These are phyloP conservation scores for Plebejus anna DNA, from an alignment of 2,888 invertebrate species.

Conservation along the genomic window DNA sequence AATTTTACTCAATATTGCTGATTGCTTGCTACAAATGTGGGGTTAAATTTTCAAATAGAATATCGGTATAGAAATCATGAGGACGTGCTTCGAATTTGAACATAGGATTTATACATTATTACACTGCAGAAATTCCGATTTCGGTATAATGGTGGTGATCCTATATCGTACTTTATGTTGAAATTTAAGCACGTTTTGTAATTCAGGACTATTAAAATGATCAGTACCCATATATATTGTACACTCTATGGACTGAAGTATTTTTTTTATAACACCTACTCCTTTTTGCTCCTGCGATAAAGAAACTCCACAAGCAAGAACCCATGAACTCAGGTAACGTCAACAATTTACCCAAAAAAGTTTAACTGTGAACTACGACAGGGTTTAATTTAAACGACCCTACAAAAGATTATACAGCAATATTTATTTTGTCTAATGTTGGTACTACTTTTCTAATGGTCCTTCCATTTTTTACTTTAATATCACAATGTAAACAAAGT, in stretches of 20 bases:
- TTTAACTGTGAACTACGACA: no score
- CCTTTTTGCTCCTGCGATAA: no score
- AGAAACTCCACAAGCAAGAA: no score
- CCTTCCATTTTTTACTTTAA: not conserved
- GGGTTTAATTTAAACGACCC: no score
- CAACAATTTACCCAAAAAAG: no score
- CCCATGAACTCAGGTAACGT: no score
- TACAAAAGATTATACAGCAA: no score
- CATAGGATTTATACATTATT: slow-evolving; percentile 14
- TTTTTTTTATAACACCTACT: no score
- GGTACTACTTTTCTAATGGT: no score
- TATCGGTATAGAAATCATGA: slow-evolving; percentile 14
- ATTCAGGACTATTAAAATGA: not conserved
- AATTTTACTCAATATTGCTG: not conserved
- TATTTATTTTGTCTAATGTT: no score
- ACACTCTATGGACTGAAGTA: no score
- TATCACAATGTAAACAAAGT: not conserved
- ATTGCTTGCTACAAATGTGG: not conserved
- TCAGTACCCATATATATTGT: no score
- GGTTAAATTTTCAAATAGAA: slow-evolving; percentile 7
- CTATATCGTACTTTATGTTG: not conserved
- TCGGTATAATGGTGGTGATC: not conserved
- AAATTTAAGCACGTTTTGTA: not conserved
- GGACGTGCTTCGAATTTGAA: slow-evolving; percentile 1
- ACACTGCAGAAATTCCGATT: slow-evolving; percentile 5